Conservation (phyloP, 2,888 invertebrate genomes). For the Beris morrisii region DNA sequence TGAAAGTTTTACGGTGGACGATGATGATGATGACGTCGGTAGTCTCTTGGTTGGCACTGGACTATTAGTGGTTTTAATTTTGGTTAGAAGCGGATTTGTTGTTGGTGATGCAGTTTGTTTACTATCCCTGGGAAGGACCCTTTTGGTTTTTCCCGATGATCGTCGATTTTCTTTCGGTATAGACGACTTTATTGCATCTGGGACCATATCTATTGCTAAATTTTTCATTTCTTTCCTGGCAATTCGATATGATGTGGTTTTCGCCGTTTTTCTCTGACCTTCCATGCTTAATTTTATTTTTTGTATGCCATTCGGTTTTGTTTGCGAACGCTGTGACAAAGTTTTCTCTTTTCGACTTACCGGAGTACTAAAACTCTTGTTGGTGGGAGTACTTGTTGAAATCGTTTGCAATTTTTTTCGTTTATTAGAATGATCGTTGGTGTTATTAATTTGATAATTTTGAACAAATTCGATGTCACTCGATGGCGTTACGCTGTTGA, state of each 20-base stretch:
- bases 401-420: neutral
- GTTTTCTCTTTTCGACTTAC: neutral
- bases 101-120: neutral
- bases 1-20: neutral
- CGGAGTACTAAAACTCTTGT: neutral
- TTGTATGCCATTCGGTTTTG: neutral
- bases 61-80: constrained; percentile 5
- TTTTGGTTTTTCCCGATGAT: constrained; percentile 11
- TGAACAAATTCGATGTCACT: constrained; percentile 36
- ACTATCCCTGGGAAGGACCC: neutral
- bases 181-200: neutral
- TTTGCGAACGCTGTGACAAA: neutral
- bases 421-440: neutral
- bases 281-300: neutral
- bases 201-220: constrained; percentile 20
- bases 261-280: neutral
- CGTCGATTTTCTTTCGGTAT: constrained; percentile 9
- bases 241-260: too few relatives aligned
- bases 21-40: neutral
- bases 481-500: constrained; percentile 35
- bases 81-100: neutral
- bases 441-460: constrained; percentile 16
- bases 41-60: constrained; percentile 1
- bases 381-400: neutral
- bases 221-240: neutral